These are phyloP conservation scores for Ptychoptera contaminata DNA, from an alignment of 2,888 invertebrate species.

Conservation along the genomic window DNA sequence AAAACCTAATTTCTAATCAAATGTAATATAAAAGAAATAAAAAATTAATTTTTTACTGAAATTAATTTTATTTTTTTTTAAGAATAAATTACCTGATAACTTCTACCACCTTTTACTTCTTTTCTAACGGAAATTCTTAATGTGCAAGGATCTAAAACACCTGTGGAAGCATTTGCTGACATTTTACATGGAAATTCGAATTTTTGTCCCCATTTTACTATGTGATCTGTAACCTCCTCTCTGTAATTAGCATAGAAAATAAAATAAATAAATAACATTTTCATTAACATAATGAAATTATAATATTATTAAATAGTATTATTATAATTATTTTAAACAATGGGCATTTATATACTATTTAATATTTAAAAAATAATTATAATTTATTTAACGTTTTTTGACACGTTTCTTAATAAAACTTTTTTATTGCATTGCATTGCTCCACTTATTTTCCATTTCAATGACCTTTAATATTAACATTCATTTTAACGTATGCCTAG, in stretches of 20 bases:
- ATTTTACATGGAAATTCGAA: conserved; percentile 93
- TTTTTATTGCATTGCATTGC: no score
- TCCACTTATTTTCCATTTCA: no score
- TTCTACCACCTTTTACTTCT: conserved; percentile 53
- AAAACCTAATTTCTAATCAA: conserved; percentile 88
- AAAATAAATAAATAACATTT: background rate
- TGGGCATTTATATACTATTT: no score
- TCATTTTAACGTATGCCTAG: no score
- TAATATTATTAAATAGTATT: no score
- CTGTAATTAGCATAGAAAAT: conserved; percentile 35
- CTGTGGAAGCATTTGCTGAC: conserved; percentile 89
- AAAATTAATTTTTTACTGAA: background rate
- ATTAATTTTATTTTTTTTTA: background rate
- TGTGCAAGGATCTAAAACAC: conserved; percentile 84
- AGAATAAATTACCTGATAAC: conserved; percentile 17
- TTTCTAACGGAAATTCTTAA: conserved; percentile 90
- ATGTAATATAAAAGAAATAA: background rate
- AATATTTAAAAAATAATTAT: no score
- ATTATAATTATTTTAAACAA: no score
- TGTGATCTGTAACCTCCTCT: conserved; percentile 85
- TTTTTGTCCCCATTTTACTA: conserved; percentile 81
- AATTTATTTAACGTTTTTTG: no score
- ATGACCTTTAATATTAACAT: no score
- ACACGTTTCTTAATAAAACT: no score
- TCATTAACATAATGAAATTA: background rate